These are phyloP conservation scores for Cydia fagiglandana DNA, from an alignment of 1,140 invertebrate genomes.

Conservation along the genomic window DNA sequence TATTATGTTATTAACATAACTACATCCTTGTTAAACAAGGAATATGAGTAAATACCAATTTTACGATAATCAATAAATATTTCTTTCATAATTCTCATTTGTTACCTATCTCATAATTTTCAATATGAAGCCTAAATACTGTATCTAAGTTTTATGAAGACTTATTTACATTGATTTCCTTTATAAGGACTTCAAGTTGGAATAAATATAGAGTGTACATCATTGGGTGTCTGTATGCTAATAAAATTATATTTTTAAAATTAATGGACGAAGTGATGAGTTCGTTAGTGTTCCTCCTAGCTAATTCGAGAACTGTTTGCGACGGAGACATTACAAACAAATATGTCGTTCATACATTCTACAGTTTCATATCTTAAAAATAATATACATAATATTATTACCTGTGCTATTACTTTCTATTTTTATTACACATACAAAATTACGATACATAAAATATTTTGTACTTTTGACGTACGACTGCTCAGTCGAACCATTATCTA, in stretches of 20 bases:
- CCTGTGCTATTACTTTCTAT: slow-evolving; percentile 69
- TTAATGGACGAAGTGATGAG: slow-evolving; percentile 78
- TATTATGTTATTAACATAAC: slow-evolving; percentile 49
- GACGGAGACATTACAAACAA: slow-evolving; percentile 76
- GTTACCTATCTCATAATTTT: slow-evolving; percentile 63
- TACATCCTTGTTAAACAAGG: slow-evolving; percentile 54
- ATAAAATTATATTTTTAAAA: slow-evolving; percentile 76
- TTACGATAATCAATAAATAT: slow-evolving; percentile 62
- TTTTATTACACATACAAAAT: slow-evolving; percentile 73
- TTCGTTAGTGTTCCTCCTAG: slow-evolving; percentile 76
- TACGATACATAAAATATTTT: slow-evolving; percentile 79
- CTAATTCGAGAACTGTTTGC: slow-evolving; percentile 74
- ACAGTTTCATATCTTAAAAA: slow-evolving; percentile 65
- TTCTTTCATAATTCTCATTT: slow-evolving; percentile 64
- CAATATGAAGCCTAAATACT: slow-evolving; percentile 70
- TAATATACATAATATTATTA: slow-evolving; percentile 69
- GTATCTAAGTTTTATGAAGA: slow-evolving; percentile 64
- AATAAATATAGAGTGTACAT: slow-evolving; percentile 65
- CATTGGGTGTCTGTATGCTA: slow-evolving; percentile 68
- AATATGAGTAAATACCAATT: slow-evolving; percentile 62
- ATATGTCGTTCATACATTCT: slow-evolving; percentile 58
- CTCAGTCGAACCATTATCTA: slow-evolving; percentile 64
- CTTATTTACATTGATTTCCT: slow-evolving; percentile 74
- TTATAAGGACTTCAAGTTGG: slow-evolving; percentile 67
- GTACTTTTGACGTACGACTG: slow-evolving; percentile 73